Evolutionary conservation across 1,140 invertebrate species (phyloP).

Genomic region (Neodiprion virginianus): DNA sequence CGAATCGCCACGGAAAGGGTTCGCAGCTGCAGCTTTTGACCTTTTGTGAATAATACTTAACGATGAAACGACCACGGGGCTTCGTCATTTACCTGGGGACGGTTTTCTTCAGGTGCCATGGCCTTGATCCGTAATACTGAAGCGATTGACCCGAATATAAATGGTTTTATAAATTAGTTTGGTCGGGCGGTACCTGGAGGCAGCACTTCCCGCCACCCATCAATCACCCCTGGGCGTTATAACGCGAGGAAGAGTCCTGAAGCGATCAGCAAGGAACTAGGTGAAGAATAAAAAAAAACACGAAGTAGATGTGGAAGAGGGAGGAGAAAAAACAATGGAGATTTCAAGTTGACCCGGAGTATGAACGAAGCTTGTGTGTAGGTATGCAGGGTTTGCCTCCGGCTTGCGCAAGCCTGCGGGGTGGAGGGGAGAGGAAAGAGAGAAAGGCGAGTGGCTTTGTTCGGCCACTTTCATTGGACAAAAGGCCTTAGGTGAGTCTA

Average conservation of each 20-base stretch:
- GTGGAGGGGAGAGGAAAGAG: not conserved
- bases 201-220: conserved; percentile 19
- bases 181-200: conserved; percentile 21
- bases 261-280: not conserved
- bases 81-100: not conserved
- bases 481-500: conserved; percentile 21
- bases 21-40: too few species aligned
- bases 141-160: conserved; percentile 18
- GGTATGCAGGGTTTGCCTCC: not conserved
- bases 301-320: not conserved
- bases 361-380: not conserved
- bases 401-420: not conserved
- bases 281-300: not conserved
- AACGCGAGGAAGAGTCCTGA: not conserved
- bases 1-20: too few species aligned
- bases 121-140: not conserved
- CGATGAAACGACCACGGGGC: not conserved
- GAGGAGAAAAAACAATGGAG: not conserved
- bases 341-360: not conserved
- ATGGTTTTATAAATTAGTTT: conserved; percentile 32
- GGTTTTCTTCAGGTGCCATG: not conserved
- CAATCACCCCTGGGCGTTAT: conserved; percentile 18
- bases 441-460: not conserved
- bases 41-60: too few species aligned
- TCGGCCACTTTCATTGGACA: conserved; percentile 19